Base-by-base conservation (phyloP, 2,888 invertebrate species). In the Sclerodermus sp. region DNA sequence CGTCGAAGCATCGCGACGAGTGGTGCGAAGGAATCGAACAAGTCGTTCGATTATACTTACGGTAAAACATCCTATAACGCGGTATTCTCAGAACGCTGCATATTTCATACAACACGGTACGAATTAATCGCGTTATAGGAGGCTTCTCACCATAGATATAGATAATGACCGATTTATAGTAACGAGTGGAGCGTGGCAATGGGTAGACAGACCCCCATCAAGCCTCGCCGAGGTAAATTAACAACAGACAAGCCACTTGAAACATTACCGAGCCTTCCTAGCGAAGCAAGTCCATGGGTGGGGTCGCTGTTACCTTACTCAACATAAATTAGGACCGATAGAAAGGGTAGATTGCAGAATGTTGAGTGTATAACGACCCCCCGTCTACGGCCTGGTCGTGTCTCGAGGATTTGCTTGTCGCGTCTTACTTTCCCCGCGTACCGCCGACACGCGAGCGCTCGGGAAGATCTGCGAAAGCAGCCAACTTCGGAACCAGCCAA, bases 221-320 rank as follows among this genome's bases (percentile, higher is more conserved):
- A 67, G 67, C 65, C 62, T 66, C 62, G 55, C 57, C 66, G 63
- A 63, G 73, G 70, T 74, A 71, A 76, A 76, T 76, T 75, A 75
- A 75, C 75, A 75, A 74, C 75, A 70, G 75, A 74, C 75, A 72
- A 73, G 73, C 71, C 71, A 73, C 75, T 76, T 74, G 76, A 76
- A 75, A 74, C 75, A 76, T 75, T 74, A 71, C 73, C 73, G 66
- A 68, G 73, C 68, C 68, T 69, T 73, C 64, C 67, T 67, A 60
- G 60, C 60, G 50, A 41, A 53, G 52, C 47, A 61, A 58, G 59
- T 47, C 56, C 58, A 47, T 58, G 67, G 67, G 62, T 60, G 61
- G 67, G 67, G 66, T 53, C 57, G 60, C 68, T 62, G 70, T 70
- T 71, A 65, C 72, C 72, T 73, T 71, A 68, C 72, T 73, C 74